phyloP scores from a whole-genome alignment of 2,113 vertebrate genomes.

The Gnathonemus echidnorhynchus region DNA sequence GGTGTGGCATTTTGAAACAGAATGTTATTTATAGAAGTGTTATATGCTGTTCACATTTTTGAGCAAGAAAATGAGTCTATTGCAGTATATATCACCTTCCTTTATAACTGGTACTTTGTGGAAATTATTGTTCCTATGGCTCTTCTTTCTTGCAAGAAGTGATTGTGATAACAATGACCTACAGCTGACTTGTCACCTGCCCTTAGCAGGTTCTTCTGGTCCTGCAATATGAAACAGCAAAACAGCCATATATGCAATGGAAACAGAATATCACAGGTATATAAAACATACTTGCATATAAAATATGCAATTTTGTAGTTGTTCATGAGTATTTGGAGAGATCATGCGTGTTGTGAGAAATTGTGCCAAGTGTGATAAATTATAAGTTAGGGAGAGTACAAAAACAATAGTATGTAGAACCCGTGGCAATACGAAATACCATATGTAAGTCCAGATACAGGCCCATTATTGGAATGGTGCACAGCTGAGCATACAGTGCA shows the following conservation, averaged over 20 bases:
- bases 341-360: background rate
- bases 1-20: conserved; percentile 12
- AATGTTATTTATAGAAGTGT: conserved; percentile 6
- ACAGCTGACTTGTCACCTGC: background rate
- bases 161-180: background rate
- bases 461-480: background rate
- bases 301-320: background rate
- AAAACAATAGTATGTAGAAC: background rate
- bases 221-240: background rate
- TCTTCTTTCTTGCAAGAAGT: background rate
- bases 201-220: background rate
- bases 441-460: background rate
- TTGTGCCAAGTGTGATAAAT: background rate
- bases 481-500: background rate
- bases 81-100: background rate
- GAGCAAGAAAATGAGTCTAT: background rate
- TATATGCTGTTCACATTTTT: background rate
- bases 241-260: background rate
- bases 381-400: background rate
- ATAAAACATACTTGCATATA: background rate
- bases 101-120: background rate
- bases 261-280: background rate
- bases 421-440: background rate
- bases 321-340: background rate
- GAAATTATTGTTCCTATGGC: background rate